Evolutionary conservation across 2,113 vertebrate species (phyloP), one percentile per base, ranked within the genome.

Genomic region (Podarcis cretensis): DNA sequence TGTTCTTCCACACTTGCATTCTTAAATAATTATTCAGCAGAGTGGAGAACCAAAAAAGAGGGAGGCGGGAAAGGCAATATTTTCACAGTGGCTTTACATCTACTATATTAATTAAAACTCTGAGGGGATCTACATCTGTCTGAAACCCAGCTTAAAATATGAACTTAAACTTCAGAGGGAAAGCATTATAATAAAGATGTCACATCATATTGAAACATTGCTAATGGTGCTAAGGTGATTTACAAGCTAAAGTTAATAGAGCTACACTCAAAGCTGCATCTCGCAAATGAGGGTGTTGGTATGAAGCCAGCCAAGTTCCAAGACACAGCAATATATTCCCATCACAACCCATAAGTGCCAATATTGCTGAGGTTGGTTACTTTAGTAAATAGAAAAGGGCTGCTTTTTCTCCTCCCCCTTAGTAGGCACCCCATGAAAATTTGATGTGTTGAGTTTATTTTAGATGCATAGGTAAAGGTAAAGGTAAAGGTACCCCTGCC

Each of bases 131-230:
- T 89, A 71, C 71, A 92, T 95, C 88, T 95, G 59, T 94, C 85
- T 95, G 65, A 71, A 88, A 57, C 59, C 80, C 91, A 93, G 91
- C 81, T 94, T 90, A 96, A 95, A 95, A 79, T 95, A 95, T 91
- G 84, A 96, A 93, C 90, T 86, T 90, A 95, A 94, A 89, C 88
- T 93, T 94, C 27, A 90, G 80, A 87, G 74, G 85, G 86, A 95
- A 96, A 96, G 92, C 85, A 90, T 95, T 94, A 88, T 93, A 95
- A 92, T 95, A 94, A 96, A 93, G 90, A 90, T 95, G 86, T 94
- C 92, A 94, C 79, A 92, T 91, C 86, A 87, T 83, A 89, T 27
- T 94, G 89, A 96, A 93, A 90, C 82, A 92, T 90, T 92, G 89
- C 93, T 96, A 95, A 91, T 93, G 89, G 30, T 89, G n/a, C 7